Conservation (phyloP, 2,113 vertebrate species). For the Indicator indicator region DNA sequence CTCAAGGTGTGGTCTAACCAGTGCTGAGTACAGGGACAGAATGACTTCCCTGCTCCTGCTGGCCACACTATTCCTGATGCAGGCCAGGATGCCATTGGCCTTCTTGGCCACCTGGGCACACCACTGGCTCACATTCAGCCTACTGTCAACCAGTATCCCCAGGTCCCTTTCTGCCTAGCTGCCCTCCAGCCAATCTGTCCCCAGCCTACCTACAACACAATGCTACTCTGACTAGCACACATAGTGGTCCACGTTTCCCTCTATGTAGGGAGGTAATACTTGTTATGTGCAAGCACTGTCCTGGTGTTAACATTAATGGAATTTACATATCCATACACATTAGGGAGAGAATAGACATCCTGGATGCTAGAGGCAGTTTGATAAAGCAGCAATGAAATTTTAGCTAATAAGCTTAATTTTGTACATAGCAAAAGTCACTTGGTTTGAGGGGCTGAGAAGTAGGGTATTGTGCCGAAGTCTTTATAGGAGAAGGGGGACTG, state of each 20-base stretch:
- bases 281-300: background rate
- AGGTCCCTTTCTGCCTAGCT: too few species aligned
- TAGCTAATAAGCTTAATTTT: constrained; percentile 50
- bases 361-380: constrained; percentile 7
- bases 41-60: too few species aligned
- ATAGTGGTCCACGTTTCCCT: background rate
- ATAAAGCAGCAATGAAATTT: constrained; percentile 39
- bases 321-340: background rate
- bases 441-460: constrained; percentile 26
- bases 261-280: constrained; percentile 15
- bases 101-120: too few species aligned
- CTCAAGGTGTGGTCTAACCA: too few species aligned
- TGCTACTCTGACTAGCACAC: background rate
- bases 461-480: background rate
- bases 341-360: background rate
- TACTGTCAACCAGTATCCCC: too few species aligned
- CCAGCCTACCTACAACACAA: background rate
- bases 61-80: too few species aligned
- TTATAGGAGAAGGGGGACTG: background rate
- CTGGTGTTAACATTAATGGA: constrained; percentile 6
- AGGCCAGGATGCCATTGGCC: too few species aligned
- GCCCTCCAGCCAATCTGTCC: too few species aligned
- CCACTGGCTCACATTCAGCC: too few species aligned
- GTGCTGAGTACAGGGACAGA: too few species aligned
- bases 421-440: background rate